These are phyloP conservation scores for Schlechtendalia chinensis DNA, from an alignment of 1,140 invertebrate genomes.

Conservation along the genomic window DNA sequence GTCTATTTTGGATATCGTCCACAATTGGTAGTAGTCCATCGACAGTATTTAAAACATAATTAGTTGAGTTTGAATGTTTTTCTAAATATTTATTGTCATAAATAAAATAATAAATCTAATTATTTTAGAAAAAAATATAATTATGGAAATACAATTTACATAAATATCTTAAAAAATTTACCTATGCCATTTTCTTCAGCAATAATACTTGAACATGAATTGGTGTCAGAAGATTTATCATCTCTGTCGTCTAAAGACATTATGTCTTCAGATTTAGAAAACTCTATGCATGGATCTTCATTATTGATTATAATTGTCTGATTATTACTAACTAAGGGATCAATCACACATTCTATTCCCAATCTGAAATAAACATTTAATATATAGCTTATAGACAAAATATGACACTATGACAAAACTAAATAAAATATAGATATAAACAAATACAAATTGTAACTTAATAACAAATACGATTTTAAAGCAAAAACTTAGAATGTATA, in stretches of 20 bases:
- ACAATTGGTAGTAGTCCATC: constrained; percentile 77
- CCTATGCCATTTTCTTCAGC: constrained; percentile 38
- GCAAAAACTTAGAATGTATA: too few species aligned
- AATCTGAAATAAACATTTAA: constrained; percentile 33
- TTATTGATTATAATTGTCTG: constrained; percentile 26
- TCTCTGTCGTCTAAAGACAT: constrained; percentile 17
- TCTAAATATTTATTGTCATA: constrained; percentile 13
- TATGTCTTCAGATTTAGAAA: constrained; percentile 25
- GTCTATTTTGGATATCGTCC: constrained; percentile 74
- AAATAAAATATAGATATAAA: too few species aligned
- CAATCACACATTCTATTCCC: constrained; percentile 30
- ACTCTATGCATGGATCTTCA: constrained; percentile 3
- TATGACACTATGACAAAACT: too few species aligned
- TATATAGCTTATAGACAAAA: background rate
- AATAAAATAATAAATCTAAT: background rate
- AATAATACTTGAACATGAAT: constrained; percentile 31
- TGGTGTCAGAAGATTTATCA: constrained; percentile 37
- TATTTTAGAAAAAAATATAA: background rate
- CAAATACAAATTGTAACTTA: too few species aligned
- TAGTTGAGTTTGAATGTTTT: constrained; percentile 3
- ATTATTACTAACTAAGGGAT: constrained; percentile 7
- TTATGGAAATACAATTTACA: background rate
- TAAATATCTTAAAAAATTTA: background rate
- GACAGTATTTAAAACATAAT: constrained; percentile 60
- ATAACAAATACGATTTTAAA: too few species aligned